Evolutionary conservation across 1,140 invertebrate genomes (phyloP), one percentile per base, ranked within the genome.

Genomic region (Hycleus cichorii): DNA sequence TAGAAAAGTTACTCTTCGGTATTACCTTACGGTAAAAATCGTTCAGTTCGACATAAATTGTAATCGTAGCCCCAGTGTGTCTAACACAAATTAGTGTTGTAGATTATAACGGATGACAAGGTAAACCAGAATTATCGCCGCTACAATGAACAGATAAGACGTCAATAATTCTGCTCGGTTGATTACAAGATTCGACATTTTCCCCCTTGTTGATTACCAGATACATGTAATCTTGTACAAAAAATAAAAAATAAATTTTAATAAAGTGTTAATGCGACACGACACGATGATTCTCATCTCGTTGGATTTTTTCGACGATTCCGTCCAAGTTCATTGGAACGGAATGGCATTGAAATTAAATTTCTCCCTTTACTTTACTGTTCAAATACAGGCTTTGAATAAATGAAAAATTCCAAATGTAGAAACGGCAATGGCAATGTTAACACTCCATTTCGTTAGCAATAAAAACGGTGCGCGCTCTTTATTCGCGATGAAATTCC

Each of bases 401-500:
- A 51, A 51, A 51, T 51, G 49, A 51, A 51, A 51, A 51, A 51
- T 51, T 42, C 38, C 39, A 38, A 39, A 32, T 32, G 32, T 32
- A 1, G 32, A 32, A 18, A 18, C 18, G 18, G 18, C 18, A 18
- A 18, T 18, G 18, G 48, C 12, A 53, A 11, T 40, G 51, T 53
- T 53, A 12, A 44, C 43, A 42, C 51, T 53, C 25, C 51, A 53
- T 53, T 53, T 53, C 51, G 9, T 46, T 7, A 53, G 51, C 42
- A 53, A 53, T 53, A 53, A 53, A 52, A 53, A 26, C 12, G 51
- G 24, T 32, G 44, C 39, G 9, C 39, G 38, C 42, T 46, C 42
- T 45, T 46, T 53, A 9, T 40, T 27, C 46, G 32, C 8, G 7
- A 40, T 40, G 39, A 40, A 40, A 51, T 51, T 51, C 39, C 32